Evolutionary conservation across 2,113 vertebrate genomes (phyloP), one percentile per base, ranked within the genome.

Genomic region (Bos javanicus): DNA sequence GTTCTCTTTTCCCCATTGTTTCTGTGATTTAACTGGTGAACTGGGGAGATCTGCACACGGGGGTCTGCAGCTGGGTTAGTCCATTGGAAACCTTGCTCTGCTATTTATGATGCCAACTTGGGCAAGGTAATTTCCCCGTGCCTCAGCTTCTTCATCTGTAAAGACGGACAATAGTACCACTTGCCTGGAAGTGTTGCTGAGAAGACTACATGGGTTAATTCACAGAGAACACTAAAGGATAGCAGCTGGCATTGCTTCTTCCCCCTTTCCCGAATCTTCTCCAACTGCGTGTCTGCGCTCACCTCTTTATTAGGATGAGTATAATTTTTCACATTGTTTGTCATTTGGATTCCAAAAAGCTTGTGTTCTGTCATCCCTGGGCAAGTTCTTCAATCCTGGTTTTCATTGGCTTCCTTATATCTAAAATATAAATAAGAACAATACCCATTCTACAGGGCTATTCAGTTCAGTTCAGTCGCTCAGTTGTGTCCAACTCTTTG

Each of bases 261-360:
- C 0, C 12, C 2, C 36, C 13, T 52, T 39, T 30, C 36, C n/a
- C 0, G 1, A 57, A 26, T 30, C 26, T 6, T 83, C 52, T 30
- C 26, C 23, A 8, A 3, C 57, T 4, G 5, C 1, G 0, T 30
- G 0, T 36, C 33, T 48, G 21, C 1, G 0, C 57, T 91, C 76
- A 26, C 8, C 23, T 56, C 50, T 39, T 90, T 30, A 36, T n/a
- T 83, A 43, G 26, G 13, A 15, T 16, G 11, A 6, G 11, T 67
- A 67, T 59, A 26, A n/a, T 26, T 87, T 39, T 84, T 91, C 84
- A 26, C 8, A 19, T 8, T 26, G 36, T 60, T 83, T 30, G 25
- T 71, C 57, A 54, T n/a, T 43, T 74, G n/a, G 48, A 71, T 60
- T 25, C 59, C 33, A 52, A 39, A 54, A 57, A 74, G 6, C 13